Conservation (phyloP, 1,140 invertebrate species). For the Metaphire vulgaris region DNA sequence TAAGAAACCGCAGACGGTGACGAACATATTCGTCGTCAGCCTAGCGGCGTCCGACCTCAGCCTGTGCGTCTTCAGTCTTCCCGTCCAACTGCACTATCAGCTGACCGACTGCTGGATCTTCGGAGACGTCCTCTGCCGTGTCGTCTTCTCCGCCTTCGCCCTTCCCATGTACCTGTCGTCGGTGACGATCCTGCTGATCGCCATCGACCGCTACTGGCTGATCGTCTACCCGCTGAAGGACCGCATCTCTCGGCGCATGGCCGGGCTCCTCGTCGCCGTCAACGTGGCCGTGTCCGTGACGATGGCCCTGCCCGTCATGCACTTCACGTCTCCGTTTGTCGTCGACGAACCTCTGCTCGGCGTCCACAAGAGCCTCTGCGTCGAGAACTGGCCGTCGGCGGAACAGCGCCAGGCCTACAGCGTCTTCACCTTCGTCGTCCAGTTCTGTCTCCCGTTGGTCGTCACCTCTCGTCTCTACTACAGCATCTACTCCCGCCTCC, state of each 20-base stretch:
- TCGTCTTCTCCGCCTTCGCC: constrained; percentile 46
- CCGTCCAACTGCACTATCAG: constrained; percentile 65
- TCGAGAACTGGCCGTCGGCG: constrained; percentile 42
- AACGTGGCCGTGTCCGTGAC: constrained; percentile 37
- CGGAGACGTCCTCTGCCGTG: constrained; percentile 43
- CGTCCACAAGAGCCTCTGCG: constrained; percentile 39
- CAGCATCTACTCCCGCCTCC: constrained; percentile 41
- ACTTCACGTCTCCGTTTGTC: constrained; percentile 37
- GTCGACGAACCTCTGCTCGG: constrained; percentile 33
- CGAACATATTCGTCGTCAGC: constrained; percentile 94
- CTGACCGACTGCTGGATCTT: constrained; percentile 82
- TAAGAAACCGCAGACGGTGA: constrained; percentile 89
- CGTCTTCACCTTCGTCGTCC: constrained; percentile 42
- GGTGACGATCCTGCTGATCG: constrained; percentile 65
- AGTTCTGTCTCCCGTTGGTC: constrained; percentile 44
- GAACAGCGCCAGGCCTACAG: constrained; percentile 36
- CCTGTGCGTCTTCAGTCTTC: constrained; percentile 82
- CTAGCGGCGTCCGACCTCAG: constrained; percentile 90
- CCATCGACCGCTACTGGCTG: constrained; percentile 63
- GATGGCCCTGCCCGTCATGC: constrained; percentile 43
- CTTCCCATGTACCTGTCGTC: constrained; percentile 66
- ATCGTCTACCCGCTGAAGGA: constrained; percentile 58
- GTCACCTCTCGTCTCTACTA: constrained; percentile 43
- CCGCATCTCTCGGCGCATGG: constrained; percentile 39
- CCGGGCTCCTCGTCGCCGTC: constrained; percentile 34